Percentiles rank a stretch among this genome's conserved stretches.
These are phyloP conservation scores for Polydrusus pterygomalis DNA, from an alignment of 2,888 invertebrate genomes.

Conservation along the genomic window DNA sequence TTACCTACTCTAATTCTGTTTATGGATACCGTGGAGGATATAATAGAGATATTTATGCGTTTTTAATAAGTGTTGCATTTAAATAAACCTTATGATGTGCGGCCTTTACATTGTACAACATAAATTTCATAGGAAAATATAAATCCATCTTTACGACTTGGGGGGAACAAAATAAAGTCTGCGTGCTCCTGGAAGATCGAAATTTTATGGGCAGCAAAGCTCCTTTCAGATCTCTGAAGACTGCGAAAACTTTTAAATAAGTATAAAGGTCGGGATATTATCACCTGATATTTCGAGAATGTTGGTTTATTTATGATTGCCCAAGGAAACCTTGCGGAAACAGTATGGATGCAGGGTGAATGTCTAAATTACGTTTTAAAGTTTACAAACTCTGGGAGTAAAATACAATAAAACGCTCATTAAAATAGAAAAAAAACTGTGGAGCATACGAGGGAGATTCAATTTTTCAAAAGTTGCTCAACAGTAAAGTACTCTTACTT, in stretches of 20 bases:
- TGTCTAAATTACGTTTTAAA: neutral
- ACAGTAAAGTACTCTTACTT: no score
- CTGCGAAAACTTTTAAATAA: conserved; percentile 1
- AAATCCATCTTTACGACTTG: conserved; percentile 12
- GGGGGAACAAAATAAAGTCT: conserved; percentile 16
- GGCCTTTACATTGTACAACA: neutral
- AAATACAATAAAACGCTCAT: no score
- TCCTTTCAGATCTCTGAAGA: conserved; percentile 1
- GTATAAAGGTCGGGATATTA: conserved; percentile 8
- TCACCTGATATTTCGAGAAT: conserved; percentile 4
- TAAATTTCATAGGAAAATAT: conserved; percentile 13
- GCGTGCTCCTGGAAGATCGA: conserved; percentile 8
- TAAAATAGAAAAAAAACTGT: no score
- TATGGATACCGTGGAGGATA: no score
- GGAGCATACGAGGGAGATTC: no score
- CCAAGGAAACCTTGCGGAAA: neutral
- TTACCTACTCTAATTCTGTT: no score
- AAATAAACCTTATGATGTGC: no score
- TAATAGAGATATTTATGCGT: no score
- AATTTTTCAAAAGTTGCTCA: no score
- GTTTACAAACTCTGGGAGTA: no score
- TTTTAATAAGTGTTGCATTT: neutral
- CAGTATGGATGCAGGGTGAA: neutral
- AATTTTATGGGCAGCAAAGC: conserved; percentile 15
- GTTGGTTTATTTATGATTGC: neutral